Evolutionary conservation across 1,140 invertebrate genomes (phyloP).

Genomic region (Apis mellifera): Amel_HAv3.1 CM009941.2:3104501-3105000

Average conservation of each 20-base stretch:
- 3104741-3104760: background rate
- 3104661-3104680: background rate
- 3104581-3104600: too few species aligned
- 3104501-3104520: too few species aligned
- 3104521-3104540: too few species aligned
- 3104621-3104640: too few species aligned
- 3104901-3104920: background rate
- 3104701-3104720: background rate
- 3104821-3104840: too few species aligned
- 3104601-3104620: too few species aligned
- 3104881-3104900: background rate
- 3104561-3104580: too few species aligned
- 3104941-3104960: too few species aligned
- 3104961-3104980: background rate
- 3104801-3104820: background rate
- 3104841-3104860: too few species aligned
- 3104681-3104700: background rate
- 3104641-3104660: too few species aligned
- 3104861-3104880: too few species aligned
- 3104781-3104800: background rate
- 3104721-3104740: background rate
- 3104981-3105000: slow-evolving; percentile 43
- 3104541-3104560: too few species aligned
- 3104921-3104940: slow-evolving; percentile 8
- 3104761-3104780: background rate